Conservation (phyloP, 2,113 vertebrate species). For the Uropsilus gracilis region DNA sequence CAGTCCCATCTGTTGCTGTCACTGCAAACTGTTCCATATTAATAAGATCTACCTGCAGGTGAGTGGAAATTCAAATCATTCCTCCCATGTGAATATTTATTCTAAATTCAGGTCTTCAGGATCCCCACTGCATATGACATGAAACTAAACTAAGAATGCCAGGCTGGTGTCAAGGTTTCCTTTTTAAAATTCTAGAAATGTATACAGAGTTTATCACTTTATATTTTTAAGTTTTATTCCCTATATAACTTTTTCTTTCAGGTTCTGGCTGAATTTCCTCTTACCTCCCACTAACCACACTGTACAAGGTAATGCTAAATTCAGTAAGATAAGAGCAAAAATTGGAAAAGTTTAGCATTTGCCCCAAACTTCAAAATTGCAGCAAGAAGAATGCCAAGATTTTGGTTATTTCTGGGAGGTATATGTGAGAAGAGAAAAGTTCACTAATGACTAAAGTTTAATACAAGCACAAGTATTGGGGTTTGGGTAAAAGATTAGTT, state of each 20-base stretch:
- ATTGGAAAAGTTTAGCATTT: conserved; percentile 28
- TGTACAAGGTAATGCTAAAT: conserved; percentile 8
- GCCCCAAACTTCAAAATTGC: not conserved
- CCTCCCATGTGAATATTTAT: not conserved
- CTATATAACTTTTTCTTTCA: not conserved
- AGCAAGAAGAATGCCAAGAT: not conserved
- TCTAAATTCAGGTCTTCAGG: not conserved
- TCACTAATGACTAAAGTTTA: not conserved
- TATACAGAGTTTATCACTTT: conserved; percentile 23
- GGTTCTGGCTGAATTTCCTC: conserved; percentile 30
- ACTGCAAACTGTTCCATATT: not conserved
- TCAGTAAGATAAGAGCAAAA: conserved; percentile 23
- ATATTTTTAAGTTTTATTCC: not conserved
- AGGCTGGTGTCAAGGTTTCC: not conserved
- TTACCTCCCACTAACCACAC: conserved; percentile 38
- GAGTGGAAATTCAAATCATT: not conserved
- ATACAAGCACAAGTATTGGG: not conserved
- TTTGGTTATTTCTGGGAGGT: conserved; percentile 14
- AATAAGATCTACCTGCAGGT: not conserved
- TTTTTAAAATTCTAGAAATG: conserved; percentile 1
- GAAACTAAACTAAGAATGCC: not conserved
- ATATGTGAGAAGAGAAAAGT: not conserved
- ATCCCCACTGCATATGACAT: not conserved
- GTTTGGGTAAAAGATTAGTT: not conserved
- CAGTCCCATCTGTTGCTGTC: not conserved